Evolutionary conservation across 2,113 vertebrate species (phyloP), one percentile per base, ranked within the genome.

Genomic region (Boleophthalmus pectinirostris): DNA sequence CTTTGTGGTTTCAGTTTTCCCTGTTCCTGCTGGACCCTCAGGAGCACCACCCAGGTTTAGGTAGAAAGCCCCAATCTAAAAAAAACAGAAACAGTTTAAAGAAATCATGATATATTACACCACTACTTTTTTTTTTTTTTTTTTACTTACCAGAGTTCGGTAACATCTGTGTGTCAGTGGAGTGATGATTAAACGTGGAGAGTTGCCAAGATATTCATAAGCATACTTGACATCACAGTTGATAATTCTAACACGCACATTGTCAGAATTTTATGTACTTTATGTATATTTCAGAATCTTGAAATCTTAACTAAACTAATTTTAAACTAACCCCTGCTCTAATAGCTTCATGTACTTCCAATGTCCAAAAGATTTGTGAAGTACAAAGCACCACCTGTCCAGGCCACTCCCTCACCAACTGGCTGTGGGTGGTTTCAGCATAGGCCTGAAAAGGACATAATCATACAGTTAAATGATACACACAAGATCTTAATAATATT

Each of bases 151-250:
- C 96, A 99, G 82, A 35, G 97, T 99, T 86, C 96, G 92, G 85
- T 99, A 99, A 86, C 97, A 99, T 82, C 97, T 91, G 90, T 99
- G 97, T 3, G 98, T 99, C 70, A 99, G 91, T 47, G 98, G 98
- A 14, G 97, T 99, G 80, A 99, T 98, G 90, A 99, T 97, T 23
- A 99, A 93, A n/a, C 96, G 95, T 2, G 96, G 95, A 3, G 96
- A 98, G 87, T 99, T 99, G 0, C 98, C 98, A 33, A 99, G 93
- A 72, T 99, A 99, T 38, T 99, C 98, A 68, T 99, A 99, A 58
- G 98, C 97, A 0, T 99, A 99, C 85, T 98, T 98, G 49, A 99
- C 96, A 15, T 96, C 94, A 88, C 95, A 98, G 76, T 99, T 99
- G 82, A 99, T 95, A 68, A 99, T 96, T 85, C 88, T 92, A 69